Base-by-base conservation (phyloP, 2,888 invertebrate species). In the Phaonia tiefii region DNA sequence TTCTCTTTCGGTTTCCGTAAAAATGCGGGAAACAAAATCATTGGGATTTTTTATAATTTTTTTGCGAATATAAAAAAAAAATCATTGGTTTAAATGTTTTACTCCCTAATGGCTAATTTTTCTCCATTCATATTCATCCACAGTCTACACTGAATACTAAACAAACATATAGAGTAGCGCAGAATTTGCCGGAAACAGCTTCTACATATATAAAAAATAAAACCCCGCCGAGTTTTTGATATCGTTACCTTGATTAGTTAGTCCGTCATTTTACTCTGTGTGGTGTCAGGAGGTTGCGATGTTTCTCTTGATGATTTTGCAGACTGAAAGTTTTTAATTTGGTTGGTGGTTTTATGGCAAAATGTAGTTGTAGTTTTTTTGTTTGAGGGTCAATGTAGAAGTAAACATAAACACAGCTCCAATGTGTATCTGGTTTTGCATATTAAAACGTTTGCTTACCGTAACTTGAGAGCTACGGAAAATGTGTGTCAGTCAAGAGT, bases 201-300 rank as follows among this genome's bases (percentile, higher is more conserved):
- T 31, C n/a, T n/a, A n/a, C n/a, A n/a, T n/a, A n/a, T 54, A 66
- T 58, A 54, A 37, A 51, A 60, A 39, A 54, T 1, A n/a, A 51
- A 73, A 76, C 74, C 77, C 44, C 42, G 42, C 51, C 60, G 37
- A 51, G 51, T 78, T 81, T n/a, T 75, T 81, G 78, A 81, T 81
- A 81, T 72, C 80, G 78, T 81, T 81, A 81, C 75, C 78, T 81
- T 81, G 80, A 81, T 78, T 78, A 78, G 74, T 72, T 70, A 75
- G 71, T 83, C 85, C 82, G 83, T 83, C 67, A 82, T 85, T 80
- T 85, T 72, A 73, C 66, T 39, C 67, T 60, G 39, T 67, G 39
- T 17, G 13, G 20, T 8, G n/a, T n/a, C n/a, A n/a, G 31, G 44
- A 49, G 39, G 10, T 39, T 60, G 60, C 37, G 39, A 13, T 37